Base-by-base conservation (phyloP, 2,113 vertebrate species). In the Rhadina sibilatrix region DNA sequence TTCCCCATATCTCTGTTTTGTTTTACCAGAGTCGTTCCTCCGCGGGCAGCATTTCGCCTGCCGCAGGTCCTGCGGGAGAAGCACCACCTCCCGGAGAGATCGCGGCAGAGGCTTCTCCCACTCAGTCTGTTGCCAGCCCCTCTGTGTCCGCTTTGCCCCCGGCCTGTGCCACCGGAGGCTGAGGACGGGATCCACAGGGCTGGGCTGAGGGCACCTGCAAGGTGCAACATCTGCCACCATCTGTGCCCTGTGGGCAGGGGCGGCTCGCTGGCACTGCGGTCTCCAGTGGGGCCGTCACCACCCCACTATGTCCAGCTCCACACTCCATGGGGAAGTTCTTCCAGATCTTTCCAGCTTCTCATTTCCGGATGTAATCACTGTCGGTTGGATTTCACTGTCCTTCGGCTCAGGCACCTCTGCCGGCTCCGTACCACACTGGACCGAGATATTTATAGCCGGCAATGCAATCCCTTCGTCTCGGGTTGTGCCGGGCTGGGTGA, bases 341-440 rank as follows among this genome's bases (percentile, higher is more conserved):
- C 47, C 72, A 76, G 53, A 33, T 9, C 12, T 11, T 68, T 56
- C 40, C 72, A 60, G 53, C 27, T 20, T 52, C 44, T 79, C 24
- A 24, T 44, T 53, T 71, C 70, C 37, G 6, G 20, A 16, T 33
- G 1, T 15, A 15, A 28, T n/a, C 0, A 1, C 30, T 53, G 22
- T 17, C 8, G 5, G 31, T 13, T 74, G 60, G 54, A 53, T 87
- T 84, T 84, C 90, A 49, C 38, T 3, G 2, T 49, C 83, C 75
- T 65, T 46, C 6, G 0, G 35, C 53, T 53, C 56, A 37, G 57
- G 59, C 91, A 38, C 23, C 1, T 1, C 64, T 38, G 40, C 6
- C 15, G 1, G 40, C 50, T 74, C 72, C 4, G 0, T 5, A 30
- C 27, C 4, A 2, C 1, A 2, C 28, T 0, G 4, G 30, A 15